Evolutionary conservation across 2,113 vertebrate genomes (phyloP).

Genomic region (Dicentrarchus labrax): DNA sequence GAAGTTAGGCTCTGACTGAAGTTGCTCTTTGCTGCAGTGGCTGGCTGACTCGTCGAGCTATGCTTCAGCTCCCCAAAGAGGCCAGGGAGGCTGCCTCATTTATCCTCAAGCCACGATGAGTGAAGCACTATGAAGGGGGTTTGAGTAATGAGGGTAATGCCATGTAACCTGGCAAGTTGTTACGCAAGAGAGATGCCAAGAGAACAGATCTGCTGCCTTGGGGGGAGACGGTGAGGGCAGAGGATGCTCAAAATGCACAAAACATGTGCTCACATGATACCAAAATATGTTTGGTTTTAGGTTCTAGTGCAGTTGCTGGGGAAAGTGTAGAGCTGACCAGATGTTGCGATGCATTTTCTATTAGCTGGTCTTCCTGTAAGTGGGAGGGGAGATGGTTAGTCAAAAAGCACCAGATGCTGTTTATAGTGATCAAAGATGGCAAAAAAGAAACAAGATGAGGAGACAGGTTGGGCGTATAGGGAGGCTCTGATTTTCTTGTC

Average conservation of each 20-base stretch:
- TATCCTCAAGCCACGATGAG: constrained; percentile 52
- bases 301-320: constrained; percentile 34
- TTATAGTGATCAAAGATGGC: constrained; percentile 64
- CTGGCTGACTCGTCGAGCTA: constrained; percentile 20
- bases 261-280: constrained; percentile 20
- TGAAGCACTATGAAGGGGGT: constrained; percentile 57
- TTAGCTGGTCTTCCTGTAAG: constrained; percentile 48
- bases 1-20: constrained; percentile 42
- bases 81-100: constrained; percentile 41
- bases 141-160: constrained; percentile 67
- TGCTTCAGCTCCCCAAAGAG: constrained; percentile 40
- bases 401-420: constrained; percentile 54
- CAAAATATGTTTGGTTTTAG: constrained; percentile 25
- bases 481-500: constrained; percentile 27
- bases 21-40: constrained; percentile 41
- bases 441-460: constrained; percentile 34
- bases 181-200: constrained; percentile 43
- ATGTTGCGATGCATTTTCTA: constrained; percentile 58
- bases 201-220: constrained; percentile 31
- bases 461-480: constrained; percentile 5
- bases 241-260: constrained; percentile 41
- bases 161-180: constrained; percentile 58
- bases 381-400: constrained; percentile 47
- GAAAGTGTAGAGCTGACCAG: constrained; percentile 40
- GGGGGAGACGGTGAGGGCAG: constrained; percentile 6